A percentile compares a stretch with the other conserved stretches of the same genome.
These are phyloP conservation scores for Bombus difficillimus DNA, from an alignment of 1,140 invertebrate genomes.

Conservation along the genomic window DNA sequence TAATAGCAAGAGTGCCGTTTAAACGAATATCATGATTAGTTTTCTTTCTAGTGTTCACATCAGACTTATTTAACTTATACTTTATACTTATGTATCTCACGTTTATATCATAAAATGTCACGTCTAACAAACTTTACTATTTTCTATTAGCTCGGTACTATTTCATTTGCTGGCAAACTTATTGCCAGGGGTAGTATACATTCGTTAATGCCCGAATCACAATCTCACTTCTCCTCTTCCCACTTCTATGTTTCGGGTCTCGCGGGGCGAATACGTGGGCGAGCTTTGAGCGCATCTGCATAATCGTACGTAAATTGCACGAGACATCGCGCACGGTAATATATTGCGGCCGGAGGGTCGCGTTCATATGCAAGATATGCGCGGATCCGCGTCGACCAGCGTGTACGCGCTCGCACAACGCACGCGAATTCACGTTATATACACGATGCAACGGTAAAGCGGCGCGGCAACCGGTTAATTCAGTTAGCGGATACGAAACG, in stretches of 20 bases:
- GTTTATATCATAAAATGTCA: too few species aligned
- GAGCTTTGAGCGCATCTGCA: constrained; percentile 59
- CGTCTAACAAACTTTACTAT: too few species aligned
- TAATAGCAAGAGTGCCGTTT: too few species aligned
- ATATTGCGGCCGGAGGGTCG: constrained; percentile 57
- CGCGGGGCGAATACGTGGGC: constrained; percentile 40
- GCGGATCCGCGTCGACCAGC: constrained; percentile 25
- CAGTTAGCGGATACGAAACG: constrained; percentile 58
- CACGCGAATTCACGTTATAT: background rate
- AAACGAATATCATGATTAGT: too few species aligned
- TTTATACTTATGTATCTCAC: too few species aligned
- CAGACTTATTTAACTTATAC: too few species aligned
- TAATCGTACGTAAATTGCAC: constrained; percentile 71
- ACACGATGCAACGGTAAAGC: constrained; percentile 30
- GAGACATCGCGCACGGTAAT: constrained; percentile 66
- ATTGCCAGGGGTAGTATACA: background rate
- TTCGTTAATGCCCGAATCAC: background rate
- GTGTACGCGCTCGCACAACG: background rate
- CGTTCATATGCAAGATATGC: constrained; percentile 65
- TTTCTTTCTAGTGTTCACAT: too few species aligned
- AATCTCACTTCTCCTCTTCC: constrained; percentile 1
- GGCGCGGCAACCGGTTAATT: constrained; percentile 55
- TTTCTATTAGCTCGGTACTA: too few species aligned
- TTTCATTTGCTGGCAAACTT: too few species aligned
- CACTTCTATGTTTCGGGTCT: background rate